Base-by-base conservation (phyloP, 2,113 vertebrate genomes). In the Anser brachyrhynchus region DNA sequence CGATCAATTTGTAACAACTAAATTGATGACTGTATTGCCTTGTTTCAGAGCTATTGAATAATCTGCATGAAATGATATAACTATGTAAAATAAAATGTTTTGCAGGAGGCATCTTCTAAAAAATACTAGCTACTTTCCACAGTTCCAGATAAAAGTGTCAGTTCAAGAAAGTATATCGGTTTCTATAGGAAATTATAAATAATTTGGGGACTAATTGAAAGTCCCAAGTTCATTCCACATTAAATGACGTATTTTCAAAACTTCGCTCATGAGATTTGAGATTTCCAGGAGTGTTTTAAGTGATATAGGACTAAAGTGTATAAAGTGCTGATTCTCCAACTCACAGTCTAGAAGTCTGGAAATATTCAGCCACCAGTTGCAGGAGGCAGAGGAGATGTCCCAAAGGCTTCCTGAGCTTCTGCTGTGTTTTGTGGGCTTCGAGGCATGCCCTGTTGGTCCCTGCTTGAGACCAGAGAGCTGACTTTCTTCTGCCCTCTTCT, bases 1-100 rank as follows among this genome's bases (percentile, higher is more conserved):
- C 4, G 1, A 94, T 95, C 72, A 91, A 62, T 93, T 96, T 74
- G 20, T 94, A 96, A 82, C 20, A 95, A 83, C 49, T 67, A 65
- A 95, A 94, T 44, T 89, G 39, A 88, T 92, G 0, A 61, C 37
- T 93, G 91, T 91, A 79, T 84, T 97, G 35, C 62, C 62, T 96
- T 28, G 59, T 66, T 95, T 69, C 39, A 69, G 33, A 69, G 43
- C 39, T 67, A 15, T 58, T 95, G 93, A 94, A 81, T 97, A 89
- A 90, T 61, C 82, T 90, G 14, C 1, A 20, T 65, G 25, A 79
- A 84, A 58, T 3, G 12, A 18, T 64, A 10, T 65, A n/a, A 69
- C 39, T 44, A 26, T 75, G 51, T 84, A 67, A 96, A 94, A 87
- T 75, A 55, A 67, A 66, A 11, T 80, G 49, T 43, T 72, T 84